phyloP scores from a whole-genome alignment of 2,113 vertebrate genomes.

The Acrocephalus arundinaceus region DNA sequence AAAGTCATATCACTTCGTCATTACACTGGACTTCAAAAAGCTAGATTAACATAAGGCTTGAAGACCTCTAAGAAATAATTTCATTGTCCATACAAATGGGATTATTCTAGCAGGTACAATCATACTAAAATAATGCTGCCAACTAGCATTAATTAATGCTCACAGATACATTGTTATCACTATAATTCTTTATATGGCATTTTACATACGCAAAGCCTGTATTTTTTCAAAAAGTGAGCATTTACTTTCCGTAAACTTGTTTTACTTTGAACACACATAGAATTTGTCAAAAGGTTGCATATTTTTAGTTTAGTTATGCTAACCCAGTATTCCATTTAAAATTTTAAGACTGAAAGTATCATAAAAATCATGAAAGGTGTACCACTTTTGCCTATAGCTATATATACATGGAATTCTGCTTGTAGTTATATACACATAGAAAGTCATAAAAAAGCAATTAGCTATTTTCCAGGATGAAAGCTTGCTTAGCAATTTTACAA shows the following conservation, averaged over 20 bases:
- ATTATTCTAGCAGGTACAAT: not conserved
- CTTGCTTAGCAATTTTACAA: not conserved
- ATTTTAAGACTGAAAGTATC: not conserved
- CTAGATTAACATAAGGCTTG: not conserved
- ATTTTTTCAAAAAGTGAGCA: not conserved
- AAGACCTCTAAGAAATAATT: not conserved
- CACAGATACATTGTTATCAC: not conserved
- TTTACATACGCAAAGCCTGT: not conserved
- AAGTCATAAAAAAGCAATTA: not conserved
- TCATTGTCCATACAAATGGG: not conserved
- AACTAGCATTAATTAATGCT: not conserved
- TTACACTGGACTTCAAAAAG: not conserved
- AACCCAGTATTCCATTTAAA: not conserved
- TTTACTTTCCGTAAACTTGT: not conserved
- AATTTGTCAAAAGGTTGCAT: not conserved
- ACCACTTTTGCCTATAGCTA: not conserved
- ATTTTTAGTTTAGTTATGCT: not conserved
- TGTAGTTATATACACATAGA: not conserved
- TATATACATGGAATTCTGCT: not conserved
- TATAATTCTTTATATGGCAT: not conserved
- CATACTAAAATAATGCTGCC: not conserved
- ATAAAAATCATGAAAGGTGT: not conserved
- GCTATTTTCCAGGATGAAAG: not conserved
- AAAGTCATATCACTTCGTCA: not conserved
- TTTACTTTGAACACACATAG: not conserved